Evolutionary conservation across 2,797 vertebrate species (phyloP).

Genomic region (Menidia menidia): DNA sequence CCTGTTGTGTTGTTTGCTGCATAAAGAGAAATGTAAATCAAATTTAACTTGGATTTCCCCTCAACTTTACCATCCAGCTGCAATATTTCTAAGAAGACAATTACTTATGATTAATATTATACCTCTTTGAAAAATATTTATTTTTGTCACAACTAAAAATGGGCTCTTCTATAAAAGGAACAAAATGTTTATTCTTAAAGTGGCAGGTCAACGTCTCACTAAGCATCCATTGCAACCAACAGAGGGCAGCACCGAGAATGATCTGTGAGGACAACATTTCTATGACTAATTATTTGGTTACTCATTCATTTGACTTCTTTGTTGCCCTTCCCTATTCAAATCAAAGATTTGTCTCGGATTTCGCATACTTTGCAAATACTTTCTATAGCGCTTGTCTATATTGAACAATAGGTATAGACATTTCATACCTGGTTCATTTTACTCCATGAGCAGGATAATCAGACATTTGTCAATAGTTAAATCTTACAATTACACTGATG

Average conservation of each 20-base stretch:
- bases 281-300: conserved; percentile 18
- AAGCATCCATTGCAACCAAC: conserved; percentile 43
- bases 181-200: conserved; percentile 24
- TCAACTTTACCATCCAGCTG: conserved; percentile 1
- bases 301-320: conserved; percentile 14
- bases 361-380: conserved; percentile 5
- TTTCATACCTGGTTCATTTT: neutral
- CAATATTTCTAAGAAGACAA: neutral
- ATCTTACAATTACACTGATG: neutral
- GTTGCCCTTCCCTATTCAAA: conserved; percentile 20
- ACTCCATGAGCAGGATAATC: neutral
- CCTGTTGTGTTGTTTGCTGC: neutral
- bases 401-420: neutral
- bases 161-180: conserved; percentile 22
- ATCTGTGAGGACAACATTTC: conserved; percentile 20
- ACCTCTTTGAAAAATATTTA: neutral
- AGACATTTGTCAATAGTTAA: neutral
- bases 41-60: conserved; percentile 6
- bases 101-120: conserved; percentile 12
- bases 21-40: neutral
- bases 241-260: conserved; percentile 64
- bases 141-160: conserved; percentile 13
- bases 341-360: neutral
- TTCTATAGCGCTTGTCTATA: neutral
- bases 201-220: conserved; percentile 31